Percentiles rank a stretch among this genome's conserved stretches.
phyloP scores from a whole-genome alignment of 2,797 vertebrate genomes.

The Chaetophractus vellerosus region DNA sequence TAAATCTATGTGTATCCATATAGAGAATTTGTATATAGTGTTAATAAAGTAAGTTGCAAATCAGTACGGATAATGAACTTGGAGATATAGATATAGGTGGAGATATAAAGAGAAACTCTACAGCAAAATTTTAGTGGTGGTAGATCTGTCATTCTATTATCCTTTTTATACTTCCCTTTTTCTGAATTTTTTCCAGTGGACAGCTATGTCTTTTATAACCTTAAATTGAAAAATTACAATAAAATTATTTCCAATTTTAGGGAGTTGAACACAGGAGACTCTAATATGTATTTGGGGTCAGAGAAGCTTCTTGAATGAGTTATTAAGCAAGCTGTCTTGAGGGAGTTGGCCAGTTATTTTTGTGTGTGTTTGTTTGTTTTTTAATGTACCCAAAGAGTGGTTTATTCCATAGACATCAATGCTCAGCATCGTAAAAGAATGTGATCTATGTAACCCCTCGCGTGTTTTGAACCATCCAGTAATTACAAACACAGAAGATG shows the following conservation, averaged over 20 bases:
- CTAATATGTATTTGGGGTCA: background rate
- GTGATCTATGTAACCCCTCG: background rate
- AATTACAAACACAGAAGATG: background rate
- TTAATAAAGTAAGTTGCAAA: conserved; percentile 60
- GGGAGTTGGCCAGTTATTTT: background rate
- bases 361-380: background rate
- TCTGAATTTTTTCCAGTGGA: conserved; percentile 23
- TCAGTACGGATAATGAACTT: background rate
- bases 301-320: background rate
- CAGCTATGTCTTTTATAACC: conserved; percentile 41
- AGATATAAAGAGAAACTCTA: background rate
- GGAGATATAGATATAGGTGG: background rate
- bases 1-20: background rate
- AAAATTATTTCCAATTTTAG: conserved; percentile 21
- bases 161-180: background rate
- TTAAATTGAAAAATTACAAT: conserved; percentile 38
- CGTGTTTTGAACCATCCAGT: background rate
- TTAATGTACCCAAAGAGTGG: background rate
- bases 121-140: conserved; percentile 15
- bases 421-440: background rate
- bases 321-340: conserved; percentile 35
- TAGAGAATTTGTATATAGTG: background rate
- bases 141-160: conserved; percentile 30
- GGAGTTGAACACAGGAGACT: background rate
- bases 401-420: background rate